Conservation (phyloP, 2,797 vertebrate genomes). For the Notolabrus celidotus region DNA sequence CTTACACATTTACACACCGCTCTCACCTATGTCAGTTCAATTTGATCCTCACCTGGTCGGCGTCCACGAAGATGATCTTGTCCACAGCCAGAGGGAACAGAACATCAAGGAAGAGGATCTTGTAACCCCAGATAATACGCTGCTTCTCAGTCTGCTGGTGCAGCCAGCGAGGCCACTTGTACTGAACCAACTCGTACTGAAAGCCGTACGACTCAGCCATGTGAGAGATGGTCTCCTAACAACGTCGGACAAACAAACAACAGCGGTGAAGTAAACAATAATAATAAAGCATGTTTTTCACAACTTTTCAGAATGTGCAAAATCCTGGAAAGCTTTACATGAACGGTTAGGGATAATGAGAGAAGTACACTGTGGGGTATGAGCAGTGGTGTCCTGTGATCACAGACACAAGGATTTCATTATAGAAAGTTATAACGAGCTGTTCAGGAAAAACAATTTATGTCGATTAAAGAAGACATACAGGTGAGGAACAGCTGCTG, state of each 20-base stretch:
- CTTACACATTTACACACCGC: slow-evolving; percentile 3
- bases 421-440: no score
- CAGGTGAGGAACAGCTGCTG: no score
- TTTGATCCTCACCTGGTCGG: slow-evolving; percentile 90
- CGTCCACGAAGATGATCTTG: slow-evolving; percentile 99
- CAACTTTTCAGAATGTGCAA: no score
- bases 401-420: no score
- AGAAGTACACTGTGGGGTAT: no score
- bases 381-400: no score
- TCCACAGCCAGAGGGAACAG: slow-evolving; percentile 96
- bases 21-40: not conserved
- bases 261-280: slow-evolving; percentile 11
- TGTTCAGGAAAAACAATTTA: no score
- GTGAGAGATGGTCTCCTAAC: slow-evolving; percentile 92
- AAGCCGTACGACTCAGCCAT: slow-evolving; percentile 94
- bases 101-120: slow-evolving; percentile 98
- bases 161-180: slow-evolving; percentile 97
- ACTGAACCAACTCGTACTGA: slow-evolving; percentile 95
- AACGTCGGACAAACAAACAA: slow-evolving; percentile 1
- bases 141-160: slow-evolving; percentile 97
- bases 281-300: no score
- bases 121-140: slow-evolving; percentile 97
- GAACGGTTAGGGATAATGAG: no score
- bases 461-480: no score
- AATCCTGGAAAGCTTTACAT: no score